phyloP scores from a whole-genome alignment of 2,797 vertebrate genomes.

The Sphaeramia orbicularis region DNA sequence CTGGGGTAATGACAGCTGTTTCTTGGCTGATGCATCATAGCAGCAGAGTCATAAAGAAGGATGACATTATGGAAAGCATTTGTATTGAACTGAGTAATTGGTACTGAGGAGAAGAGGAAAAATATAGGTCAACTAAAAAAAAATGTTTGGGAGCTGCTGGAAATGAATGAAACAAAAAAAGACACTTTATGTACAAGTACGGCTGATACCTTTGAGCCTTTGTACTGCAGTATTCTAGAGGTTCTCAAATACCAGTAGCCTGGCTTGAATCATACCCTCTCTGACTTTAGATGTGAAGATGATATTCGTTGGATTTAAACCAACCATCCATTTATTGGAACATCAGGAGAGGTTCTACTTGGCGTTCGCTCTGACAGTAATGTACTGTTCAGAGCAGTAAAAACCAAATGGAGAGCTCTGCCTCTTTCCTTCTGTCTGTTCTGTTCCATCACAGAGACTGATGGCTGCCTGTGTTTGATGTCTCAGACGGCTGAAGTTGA shows the following conservation, averaged over 20 bases:
- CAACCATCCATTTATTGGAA: constrained; percentile 9
- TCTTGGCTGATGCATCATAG: not conserved
- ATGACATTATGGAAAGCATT: not conserved
- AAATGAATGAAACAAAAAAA: not conserved
- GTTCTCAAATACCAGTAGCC: not conserved
- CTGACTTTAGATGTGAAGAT: not conserved
- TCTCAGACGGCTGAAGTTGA: constrained; percentile 61
- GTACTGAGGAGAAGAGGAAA: not conserved
- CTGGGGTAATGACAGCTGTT: constrained; percentile 1
- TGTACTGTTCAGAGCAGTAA: constrained; percentile 22
- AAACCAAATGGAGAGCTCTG: constrained; percentile 22
- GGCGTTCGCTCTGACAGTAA: not conserved
- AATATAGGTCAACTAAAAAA: not conserved
- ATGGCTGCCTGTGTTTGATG: constrained; percentile 65
- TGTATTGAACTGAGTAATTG: not conserved
- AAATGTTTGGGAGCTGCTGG: not conserved
- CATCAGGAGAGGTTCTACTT: not conserved
- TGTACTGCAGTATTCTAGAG: not conserved
- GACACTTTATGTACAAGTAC: not conserved
- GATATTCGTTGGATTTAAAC: not conserved
- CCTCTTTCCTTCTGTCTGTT: constrained; percentile 25
- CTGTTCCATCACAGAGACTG: constrained; percentile 49
- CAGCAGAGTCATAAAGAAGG: not conserved
- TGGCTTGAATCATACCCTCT: not conserved
- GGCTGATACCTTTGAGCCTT: not conserved